Evolutionary conservation across 2,888 invertebrate species (phyloP), one percentile per base, ranked within the genome.

Genomic region (Geotrupes spiniger): DNA sequence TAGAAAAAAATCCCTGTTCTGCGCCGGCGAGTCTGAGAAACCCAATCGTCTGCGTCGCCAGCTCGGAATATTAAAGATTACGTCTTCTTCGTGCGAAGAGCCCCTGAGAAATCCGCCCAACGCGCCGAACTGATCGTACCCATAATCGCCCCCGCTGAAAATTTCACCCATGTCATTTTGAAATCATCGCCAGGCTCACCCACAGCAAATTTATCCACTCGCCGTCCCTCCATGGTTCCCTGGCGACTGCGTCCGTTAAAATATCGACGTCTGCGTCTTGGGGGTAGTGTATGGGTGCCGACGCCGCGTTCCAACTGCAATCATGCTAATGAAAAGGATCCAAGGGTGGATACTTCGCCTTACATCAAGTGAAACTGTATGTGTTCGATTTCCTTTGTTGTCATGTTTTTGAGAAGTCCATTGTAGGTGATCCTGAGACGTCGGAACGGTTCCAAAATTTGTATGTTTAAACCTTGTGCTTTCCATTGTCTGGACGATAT

Each of bases 361-460:
- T 71, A 86, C 85, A 84, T 76, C 51, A 83, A 76, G 64, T 82
- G 83, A 36, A 85, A 72, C 38, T 70, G 70, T 17, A 77, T 68
- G 57, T 78, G 78, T 55, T 74, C 70, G 8, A 42, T 29, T 9
- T 39, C 25, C 10, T 25, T 36, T 11, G 29, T 12, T 9, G 25
- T 11, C 6, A 26, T 26, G n/a, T 47, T 21, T 10, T 37, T 42
- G 29, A 89, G 66, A 9, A 84, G 68, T 1, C 89, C 89, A 66
- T 85, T 87, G 67, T 78, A 90, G 21, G 79, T 69, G 10, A 90
- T 74, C 61, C 87, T 77, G 74, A 85, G 77, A 45, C 78, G 75
- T 47, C 70, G 69, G 62, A 80, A 77, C 0, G 83, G 78, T 60
- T 86, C 82, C 36, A 85, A 59, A 29, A 81, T 72, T 58, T 82